phyloP scores from a whole-genome alignment of 2,113 vertebrate genomes.

The Phyllostomus hastatus region DNA sequence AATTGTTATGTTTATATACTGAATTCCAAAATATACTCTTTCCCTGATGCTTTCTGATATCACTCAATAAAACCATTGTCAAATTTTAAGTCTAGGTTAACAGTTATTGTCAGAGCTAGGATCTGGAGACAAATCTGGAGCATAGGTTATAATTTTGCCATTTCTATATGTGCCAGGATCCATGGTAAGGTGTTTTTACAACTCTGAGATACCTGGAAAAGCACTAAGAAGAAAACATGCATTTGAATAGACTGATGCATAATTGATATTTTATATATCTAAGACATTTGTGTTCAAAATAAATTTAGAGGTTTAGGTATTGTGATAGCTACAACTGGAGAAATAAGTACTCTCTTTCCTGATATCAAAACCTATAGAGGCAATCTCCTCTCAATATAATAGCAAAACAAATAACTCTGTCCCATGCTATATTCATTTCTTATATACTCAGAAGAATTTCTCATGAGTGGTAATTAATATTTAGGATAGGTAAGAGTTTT shows the following conservation, averaged over 20 bases:
- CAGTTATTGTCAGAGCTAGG: not conserved
- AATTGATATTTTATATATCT: not conserved
- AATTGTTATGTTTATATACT: not conserved
- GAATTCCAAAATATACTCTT: not conserved
- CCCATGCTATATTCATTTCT: not conserved
- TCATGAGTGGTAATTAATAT: not conserved
- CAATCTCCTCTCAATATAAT: not conserved
- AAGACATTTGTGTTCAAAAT: not conserved
- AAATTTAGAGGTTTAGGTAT: not conserved
- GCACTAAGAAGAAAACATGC: not conserved
- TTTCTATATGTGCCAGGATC: not conserved
- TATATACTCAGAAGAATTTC: not conserved
- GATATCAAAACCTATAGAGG: not conserved
- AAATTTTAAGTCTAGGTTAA: not conserved
- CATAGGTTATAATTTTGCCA: not conserved
- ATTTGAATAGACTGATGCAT: not conserved
- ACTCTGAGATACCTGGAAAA: not conserved
- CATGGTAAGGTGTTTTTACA: not conserved
- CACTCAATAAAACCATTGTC: not conserved
- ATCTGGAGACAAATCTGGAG: not conserved
- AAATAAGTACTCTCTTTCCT: not conserved
- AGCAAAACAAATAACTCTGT: not conserved
- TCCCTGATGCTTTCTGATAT: not conserved
- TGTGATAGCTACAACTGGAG: not conserved
- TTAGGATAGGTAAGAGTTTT: not conserved